A percentile compares a stretch with the other conserved stretches of the same genome.
These are phyloP conservation scores for Pimpla rufipes DNA, from an alignment of 2,888 invertebrate genomes.

Conservation along the genomic window DNA sequence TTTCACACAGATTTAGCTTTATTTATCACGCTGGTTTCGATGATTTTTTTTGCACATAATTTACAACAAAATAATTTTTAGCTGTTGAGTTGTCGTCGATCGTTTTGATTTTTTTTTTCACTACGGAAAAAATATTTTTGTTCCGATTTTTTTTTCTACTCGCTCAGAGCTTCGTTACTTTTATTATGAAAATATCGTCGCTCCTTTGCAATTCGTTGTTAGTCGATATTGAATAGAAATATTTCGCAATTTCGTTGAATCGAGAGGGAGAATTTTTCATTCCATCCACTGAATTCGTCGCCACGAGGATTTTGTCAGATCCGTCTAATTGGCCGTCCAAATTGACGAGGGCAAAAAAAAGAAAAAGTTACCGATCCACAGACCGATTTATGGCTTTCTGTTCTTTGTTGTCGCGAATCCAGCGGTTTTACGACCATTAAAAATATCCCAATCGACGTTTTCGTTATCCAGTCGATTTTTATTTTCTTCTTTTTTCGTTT, in stretches of 20 bases:
- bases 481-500: no score
- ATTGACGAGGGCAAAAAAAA: background rate
- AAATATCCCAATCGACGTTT: background rate
- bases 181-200: background rate
- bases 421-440: slow-evolving; percentile 1
- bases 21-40: no score
- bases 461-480: background rate
- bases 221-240: background rate
- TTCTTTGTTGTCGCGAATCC: background rate
- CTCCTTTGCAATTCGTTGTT: background rate
- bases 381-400: background rate
- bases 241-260: background rate
- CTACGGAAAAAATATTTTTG: no score
- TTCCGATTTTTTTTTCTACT: no score
- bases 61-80: no score
- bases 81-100: no score
- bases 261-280: background rate
- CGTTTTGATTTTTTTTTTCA: no score
- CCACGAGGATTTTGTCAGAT: background rate
- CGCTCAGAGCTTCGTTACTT: background rate
- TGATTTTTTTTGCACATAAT: no score
- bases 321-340: background rate
- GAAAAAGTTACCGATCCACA: background rate
- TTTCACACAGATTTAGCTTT: no score
- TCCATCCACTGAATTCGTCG: background rate